Conservation (phyloP, 1,140 invertebrate genomes). For the Helicoverpa armigera region DNA sequence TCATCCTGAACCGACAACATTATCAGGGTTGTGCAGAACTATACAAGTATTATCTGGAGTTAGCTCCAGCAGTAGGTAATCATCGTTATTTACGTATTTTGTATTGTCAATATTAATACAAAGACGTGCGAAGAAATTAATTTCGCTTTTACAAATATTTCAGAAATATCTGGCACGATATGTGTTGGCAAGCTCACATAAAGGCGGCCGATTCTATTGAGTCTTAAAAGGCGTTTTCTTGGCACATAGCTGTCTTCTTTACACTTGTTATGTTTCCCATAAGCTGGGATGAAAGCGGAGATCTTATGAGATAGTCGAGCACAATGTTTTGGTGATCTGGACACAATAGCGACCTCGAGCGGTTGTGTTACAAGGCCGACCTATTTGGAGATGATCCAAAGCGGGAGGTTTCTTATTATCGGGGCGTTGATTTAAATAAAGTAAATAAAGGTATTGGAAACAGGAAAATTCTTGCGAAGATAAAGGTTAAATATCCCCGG, state of each 20-base stretch:
- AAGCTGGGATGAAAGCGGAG: not conserved
- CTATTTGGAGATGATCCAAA: constrained; percentile 53
- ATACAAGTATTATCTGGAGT: not conserved
- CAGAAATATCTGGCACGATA: constrained; percentile 35
- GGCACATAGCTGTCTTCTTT: constrained; percentile 11
- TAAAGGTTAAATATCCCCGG: not conserved
- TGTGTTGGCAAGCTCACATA: constrained; percentile 33
- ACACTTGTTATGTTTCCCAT: constrained; percentile 1
- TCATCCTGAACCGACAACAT: constrained; percentile 23
- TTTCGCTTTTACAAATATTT: constrained; percentile 33
- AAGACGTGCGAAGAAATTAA: constrained; percentile 32
- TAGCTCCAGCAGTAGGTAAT: too few species aligned
- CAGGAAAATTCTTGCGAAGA: not conserved
- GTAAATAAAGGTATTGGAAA: constrained; percentile 10
- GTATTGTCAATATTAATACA: not conserved
- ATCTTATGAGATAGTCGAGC: constrained; percentile 22
- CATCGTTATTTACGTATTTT: not conserved
- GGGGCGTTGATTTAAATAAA: constrained; percentile 33
- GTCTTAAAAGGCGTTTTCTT: constrained; percentile 40
- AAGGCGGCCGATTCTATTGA: constrained; percentile 25
- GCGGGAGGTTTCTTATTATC: constrained; percentile 34
- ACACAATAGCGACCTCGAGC: constrained; percentile 36
- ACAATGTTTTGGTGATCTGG: constrained; percentile 39
- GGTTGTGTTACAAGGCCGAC: constrained; percentile 49
- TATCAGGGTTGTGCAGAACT: not conserved